Evolutionary conservation across 2,888 invertebrate genomes (phyloP), one percentile per base, ranked within the genome.

Genomic region (Xestia sexstrigata): DNA sequence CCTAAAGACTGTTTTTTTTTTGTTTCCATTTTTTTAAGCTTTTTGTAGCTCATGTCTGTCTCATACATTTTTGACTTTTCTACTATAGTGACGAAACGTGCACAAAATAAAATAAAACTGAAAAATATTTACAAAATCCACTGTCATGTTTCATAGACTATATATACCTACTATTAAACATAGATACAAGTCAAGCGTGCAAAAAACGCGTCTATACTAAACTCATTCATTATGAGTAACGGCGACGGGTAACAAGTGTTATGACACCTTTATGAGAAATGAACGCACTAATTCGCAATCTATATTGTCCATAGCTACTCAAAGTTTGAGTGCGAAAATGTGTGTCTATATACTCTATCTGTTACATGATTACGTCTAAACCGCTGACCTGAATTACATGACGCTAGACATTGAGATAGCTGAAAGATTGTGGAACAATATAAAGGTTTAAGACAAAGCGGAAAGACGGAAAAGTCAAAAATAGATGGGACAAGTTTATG

Each of bases 221-320:
- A 58, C 65, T n/a, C 73, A 83, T 85, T 74, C 17, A 77, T 83
- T 69, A 70, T 11, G 42, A 42, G 9, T 26, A 35, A 52, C 52
- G 2, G 13, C 23, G 75, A 78, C 83, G 26, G 2, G 30, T 60
- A 42, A 74, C 58, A 52, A 74, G 49, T 62, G 35, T 74, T 82
- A 42, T 65, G 78, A 75, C 75, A 82, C 66, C 55, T 72, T 20
- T 17, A 55, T 82, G 78, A 86, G 66, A 78, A 82, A 82, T 82
- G 42, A 72, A 73, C 39, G 26, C 20, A 65, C 73, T 52, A 52
- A 71, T 78, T 78, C 47, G 62, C 66, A 66, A 78, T 74, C 60
- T 35, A 71, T 47, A 55, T 76, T 42, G 26, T 23, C 26, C 13
- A 17, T 26, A 8, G 23, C n/a, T 26, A 73, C 13, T 6, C 17